Conservation (phyloP, 2,888 invertebrate species). For the Machimus atricapillus region DNA sequence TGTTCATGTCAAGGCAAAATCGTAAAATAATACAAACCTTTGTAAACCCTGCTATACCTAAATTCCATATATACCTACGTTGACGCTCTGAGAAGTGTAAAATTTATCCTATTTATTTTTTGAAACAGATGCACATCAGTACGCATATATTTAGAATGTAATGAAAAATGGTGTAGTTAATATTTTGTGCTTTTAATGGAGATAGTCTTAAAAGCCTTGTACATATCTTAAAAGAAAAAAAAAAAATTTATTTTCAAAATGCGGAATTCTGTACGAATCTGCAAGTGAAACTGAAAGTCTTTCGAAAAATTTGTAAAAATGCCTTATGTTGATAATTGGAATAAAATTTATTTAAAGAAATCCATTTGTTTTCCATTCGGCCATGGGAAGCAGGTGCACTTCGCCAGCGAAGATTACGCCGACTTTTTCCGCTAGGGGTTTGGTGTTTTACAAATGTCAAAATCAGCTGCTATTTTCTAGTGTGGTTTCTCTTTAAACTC, state of each 20-base stretch:
- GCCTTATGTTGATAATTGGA: conserved; percentile 52
- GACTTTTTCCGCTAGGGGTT: no score
- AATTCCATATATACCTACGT: neutral
- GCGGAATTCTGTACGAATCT: neutral
- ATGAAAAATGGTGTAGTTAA: conserved; percentile 27
- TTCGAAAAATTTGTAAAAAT: conserved; percentile 46
- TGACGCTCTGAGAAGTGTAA: neutral
- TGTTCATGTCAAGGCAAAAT: conserved; percentile 16
- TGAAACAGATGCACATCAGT: conserved; percentile 13
- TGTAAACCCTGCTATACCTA: neutral
- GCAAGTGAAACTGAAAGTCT: conserved; percentile 11
- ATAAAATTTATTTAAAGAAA: conserved; percentile 36
- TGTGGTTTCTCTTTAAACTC: no score
- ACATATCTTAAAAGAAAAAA: conserved; percentile 30
- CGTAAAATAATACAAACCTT: conserved; percentile 32
- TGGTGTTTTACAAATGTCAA: no score
- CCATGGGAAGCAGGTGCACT: no score
- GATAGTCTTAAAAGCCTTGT: conserved; percentile 18
- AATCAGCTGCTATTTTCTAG: no score
- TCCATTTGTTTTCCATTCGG: no score
- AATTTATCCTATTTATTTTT: neutral
- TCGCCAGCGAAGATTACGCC: no score
- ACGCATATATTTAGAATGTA: conserved; percentile 9
- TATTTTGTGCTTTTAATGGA: conserved; percentile 50
- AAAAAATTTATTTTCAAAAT: neutral